Conservation (phyloP, 2,888 invertebrate species). For the Stenchaetothrips biformis region DNA sequence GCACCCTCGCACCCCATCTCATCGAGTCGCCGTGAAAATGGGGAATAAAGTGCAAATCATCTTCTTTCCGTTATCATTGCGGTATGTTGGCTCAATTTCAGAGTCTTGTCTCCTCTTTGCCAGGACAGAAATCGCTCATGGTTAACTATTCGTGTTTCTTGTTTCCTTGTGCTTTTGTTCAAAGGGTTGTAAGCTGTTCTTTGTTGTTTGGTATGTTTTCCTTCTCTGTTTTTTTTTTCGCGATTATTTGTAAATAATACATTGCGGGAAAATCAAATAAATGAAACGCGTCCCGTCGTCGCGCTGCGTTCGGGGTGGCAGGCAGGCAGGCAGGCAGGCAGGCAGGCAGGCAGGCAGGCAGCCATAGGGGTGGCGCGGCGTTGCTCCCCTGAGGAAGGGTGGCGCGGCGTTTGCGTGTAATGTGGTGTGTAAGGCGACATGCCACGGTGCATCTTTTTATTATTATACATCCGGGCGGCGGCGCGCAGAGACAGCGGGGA, state of each 20-base stretch:
- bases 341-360: not conserved
- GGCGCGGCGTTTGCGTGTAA: slow-evolving; percentile 15
- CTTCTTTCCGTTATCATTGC: too few relatives aligned
- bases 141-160: not conserved
- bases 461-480: not conserved
- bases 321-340: not conserved
- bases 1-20: too few relatives aligned
- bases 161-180: not conserved
- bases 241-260: not conserved
- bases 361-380: too few relatives aligned
- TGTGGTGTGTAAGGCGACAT: slow-evolving; percentile 24
- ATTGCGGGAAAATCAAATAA: not conserved
- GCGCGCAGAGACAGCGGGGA: not conserved
- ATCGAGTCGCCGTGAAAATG: too few relatives aligned
- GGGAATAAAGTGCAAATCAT: too few relatives aligned
- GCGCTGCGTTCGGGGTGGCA: not conserved
- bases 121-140: not conserved
- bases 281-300: not conserved
- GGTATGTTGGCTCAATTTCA: too few relatives aligned
- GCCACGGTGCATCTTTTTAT: slow-evolving; percentile 14
- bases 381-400: too few relatives aligned
- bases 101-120: too few relatives aligned
- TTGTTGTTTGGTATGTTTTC: not conserved
- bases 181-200: not conserved
- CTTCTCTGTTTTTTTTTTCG: not conserved